A percentile compares a stretch with the other conserved stretches of the same genome.
Conservation (phyloP, 1,140 invertebrate genomes). For the Samia ricini region DNA sequence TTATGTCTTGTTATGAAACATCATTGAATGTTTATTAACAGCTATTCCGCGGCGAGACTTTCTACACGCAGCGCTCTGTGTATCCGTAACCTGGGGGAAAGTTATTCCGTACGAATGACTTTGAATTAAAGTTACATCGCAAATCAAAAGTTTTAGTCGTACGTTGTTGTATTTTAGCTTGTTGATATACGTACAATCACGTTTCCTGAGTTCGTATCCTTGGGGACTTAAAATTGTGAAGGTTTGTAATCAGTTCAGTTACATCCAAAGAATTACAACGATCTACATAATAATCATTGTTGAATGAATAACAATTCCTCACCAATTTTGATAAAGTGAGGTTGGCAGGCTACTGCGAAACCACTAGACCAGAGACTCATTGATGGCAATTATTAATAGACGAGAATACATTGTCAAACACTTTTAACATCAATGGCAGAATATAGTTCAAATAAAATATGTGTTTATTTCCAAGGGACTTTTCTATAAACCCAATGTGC, state of each 20-base stretch:
- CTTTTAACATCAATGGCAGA: too few relatives aligned
- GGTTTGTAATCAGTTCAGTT: background rate
- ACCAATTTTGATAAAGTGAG: too few relatives aligned
- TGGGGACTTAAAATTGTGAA: background rate
- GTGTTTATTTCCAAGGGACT: too few relatives aligned
- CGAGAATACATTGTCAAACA: too few relatives aligned
- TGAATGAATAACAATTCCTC: too few relatives aligned
- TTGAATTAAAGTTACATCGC: background rate
- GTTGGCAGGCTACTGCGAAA: too few relatives aligned
- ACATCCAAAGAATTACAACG: too few relatives aligned
- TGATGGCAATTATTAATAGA: too few relatives aligned
- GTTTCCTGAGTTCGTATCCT: background rate
- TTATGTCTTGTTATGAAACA: background rate
- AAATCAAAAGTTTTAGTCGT: background rate
- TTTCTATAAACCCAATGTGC: too few relatives aligned
- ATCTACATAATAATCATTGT: too few relatives aligned
- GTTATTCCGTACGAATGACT: background rate
- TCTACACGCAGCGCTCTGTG: background rate
- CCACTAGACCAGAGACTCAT: too few relatives aligned
- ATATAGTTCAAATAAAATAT: too few relatives aligned
- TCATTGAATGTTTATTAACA: conserved; percentile 9
- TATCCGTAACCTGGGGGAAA: background rate
- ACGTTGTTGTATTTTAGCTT: background rate
- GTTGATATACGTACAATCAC: background rate
- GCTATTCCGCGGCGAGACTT: background rate